Evolutionary conservation across 2,797 vertebrate genomes (phyloP), one percentile per base, ranked within the genome.

Genomic region (Poecilia picta): DNA sequence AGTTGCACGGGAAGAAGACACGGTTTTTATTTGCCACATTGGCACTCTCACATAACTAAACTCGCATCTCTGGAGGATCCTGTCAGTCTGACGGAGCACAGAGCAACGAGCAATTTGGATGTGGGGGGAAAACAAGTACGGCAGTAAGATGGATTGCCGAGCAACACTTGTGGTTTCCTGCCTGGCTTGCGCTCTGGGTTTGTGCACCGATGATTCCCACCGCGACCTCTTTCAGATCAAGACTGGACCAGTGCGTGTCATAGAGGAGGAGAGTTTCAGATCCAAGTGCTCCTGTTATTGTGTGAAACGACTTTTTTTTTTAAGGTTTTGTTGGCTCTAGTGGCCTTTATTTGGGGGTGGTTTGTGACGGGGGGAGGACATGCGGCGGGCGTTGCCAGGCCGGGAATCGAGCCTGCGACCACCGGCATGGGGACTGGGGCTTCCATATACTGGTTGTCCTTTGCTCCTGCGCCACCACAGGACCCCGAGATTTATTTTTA

Each of bases 11-110:
- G 79, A 77, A 89, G 77, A 80, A 89, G 77, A 80, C 64, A 51
- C 79, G 71, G 51, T 87, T 91, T 33, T 83, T 78, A 88, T 90
- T 90, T 88, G 84, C 85, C 80, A 87, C 89, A 87, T 88, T 87
- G 73, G 76, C 79, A 33, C 78, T 57, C 76, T 87, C 78, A 41
- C 55, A 89, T 51, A 72, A 75, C 83, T 82, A 82, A 87, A 85
- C 82, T 83, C 51, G 77, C 85, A 84, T 85, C 86, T 83, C 64
- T 83, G 72, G 81, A 88, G 75, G 84, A 88, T 83, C 72, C 83
- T 81, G 87, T 80, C 86, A 81, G 79, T 84, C 79, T 81, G 33
- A 81, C 68, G 75, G 59, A 80, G 82, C 28, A 55, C 82, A 83
- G 73, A 16, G 46, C 72, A 53, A 45, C 16, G 70, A 73, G 49